phyloP scores from a whole-genome alignment of 2,113 vertebrate genomes.

The Anoplopoma fimbria region DNA sequence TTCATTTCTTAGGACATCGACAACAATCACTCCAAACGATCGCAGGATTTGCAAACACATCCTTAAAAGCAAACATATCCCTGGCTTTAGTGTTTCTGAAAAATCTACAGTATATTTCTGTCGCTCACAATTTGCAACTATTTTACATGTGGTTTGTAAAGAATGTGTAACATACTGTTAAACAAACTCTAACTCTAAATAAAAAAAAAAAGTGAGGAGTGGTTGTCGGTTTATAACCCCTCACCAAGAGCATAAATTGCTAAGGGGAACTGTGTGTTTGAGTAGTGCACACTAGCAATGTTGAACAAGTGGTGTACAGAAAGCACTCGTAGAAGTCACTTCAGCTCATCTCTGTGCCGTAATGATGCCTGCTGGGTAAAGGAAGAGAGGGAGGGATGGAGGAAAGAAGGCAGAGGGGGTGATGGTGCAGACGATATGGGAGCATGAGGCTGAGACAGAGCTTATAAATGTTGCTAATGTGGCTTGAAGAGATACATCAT shows the following conservation, averaged over 20 bases:
- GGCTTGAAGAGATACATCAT: conserved; percentile 40
- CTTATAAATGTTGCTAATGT: conserved; percentile 35
- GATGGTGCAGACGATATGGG: conserved; percentile 10
- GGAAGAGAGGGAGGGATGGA: not conserved
- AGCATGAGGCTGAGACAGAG: conserved; percentile 22
- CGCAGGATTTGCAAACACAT: not conserved
- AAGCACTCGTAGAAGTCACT: conserved; percentile 15
- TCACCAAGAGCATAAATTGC: not conserved
- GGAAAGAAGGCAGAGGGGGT: not conserved
- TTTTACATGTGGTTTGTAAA: not conserved
- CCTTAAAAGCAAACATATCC: not conserved
- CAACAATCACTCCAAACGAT: not conserved
- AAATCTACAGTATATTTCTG: not conserved
- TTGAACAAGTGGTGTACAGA: conserved; percentile 11
- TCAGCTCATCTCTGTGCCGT: conserved; percentile 3
- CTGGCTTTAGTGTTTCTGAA: not conserved
- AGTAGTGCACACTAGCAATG: conserved; percentile 2
- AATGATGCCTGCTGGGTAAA: conserved; percentile 42
- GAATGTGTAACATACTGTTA: not conserved
- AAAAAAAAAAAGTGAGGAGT: not conserved
- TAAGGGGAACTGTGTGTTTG: conserved; percentile 11
- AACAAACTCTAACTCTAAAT: not conserved
- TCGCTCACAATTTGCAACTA: too few relatives aligned
- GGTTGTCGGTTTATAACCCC: not conserved
- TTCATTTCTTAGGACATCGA: not conserved